phyloP scores from a whole-genome alignment of 2,113 vertebrate genomes.

The Rana temporaria region DNA sequence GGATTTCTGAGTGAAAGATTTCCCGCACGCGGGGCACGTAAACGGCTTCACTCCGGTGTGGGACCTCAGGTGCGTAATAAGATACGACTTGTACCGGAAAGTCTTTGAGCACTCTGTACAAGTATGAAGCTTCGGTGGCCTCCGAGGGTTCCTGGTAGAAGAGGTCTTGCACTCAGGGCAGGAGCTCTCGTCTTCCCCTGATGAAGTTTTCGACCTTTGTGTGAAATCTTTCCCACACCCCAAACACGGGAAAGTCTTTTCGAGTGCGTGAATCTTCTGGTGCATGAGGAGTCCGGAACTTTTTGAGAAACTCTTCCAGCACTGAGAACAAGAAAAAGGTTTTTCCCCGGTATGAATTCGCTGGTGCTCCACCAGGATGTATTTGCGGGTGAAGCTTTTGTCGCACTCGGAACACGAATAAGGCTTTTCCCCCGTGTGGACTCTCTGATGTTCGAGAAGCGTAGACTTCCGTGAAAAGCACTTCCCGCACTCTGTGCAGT shows the following conservation, averaged over 20 bases:
- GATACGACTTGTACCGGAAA: background rate
- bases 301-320: constrained; percentile 71
- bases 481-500: no score
- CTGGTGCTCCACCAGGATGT: constrained; percentile 16
- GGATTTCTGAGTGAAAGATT: background rate
- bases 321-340: constrained; percentile 69
- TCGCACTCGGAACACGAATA: background rate
- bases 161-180: no score
- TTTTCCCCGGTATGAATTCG: constrained; percentile 65
- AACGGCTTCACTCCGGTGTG: constrained; percentile 7
- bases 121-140: background rate
- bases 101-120: background rate
- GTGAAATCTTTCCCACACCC: background rate
- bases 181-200: no score
- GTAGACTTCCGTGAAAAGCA: no score
- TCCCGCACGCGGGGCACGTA: background rate
- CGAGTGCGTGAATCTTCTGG: constrained; percentile 70
- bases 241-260: constrained; percentile 62
- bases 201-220: background rate
- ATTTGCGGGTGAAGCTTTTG: background rate
- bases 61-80: background rate
- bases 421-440: background rate
- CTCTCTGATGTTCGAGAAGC: no score
- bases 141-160: no score
- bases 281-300: constrained; percentile 69